phyloP scores from a whole-genome alignment of 2,797 vertebrate genomes.

The Sebastes vulpes region DNA sequence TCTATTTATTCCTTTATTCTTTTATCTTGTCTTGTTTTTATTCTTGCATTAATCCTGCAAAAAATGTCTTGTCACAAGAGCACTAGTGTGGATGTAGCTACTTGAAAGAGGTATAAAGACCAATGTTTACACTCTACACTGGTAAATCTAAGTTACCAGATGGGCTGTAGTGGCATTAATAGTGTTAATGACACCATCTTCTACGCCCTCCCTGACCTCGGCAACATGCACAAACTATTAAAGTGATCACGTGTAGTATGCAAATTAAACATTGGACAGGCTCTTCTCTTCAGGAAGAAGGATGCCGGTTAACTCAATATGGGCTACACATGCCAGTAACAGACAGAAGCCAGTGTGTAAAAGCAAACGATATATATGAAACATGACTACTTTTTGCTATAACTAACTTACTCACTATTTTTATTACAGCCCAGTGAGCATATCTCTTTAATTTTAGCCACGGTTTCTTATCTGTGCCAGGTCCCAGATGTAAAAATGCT shows the following conservation, averaged over 20 bases:
- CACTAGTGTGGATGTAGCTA: not conserved
- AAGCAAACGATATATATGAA: not conserved
- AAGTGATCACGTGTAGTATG: conserved; percentile 33
- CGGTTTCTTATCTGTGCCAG: not conserved
- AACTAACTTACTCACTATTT: not conserved
- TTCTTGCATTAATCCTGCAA: not conserved
- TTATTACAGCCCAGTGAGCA: not conserved
- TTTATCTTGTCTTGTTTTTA: too few species aligned
- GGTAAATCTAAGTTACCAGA: conserved; percentile 3
- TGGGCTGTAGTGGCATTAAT: conserved; percentile 4
- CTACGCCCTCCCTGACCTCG: not conserved
- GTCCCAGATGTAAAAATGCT: too few species aligned
- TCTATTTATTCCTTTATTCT: too few species aligned
- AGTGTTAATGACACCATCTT: conserved; percentile 42
- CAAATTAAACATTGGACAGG: conserved; percentile 36
- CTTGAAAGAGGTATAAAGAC: not conserved
- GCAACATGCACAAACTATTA: conserved; percentile 24
- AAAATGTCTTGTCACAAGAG: not conserved
- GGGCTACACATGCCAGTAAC: not conserved
- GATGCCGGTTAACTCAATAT: not conserved
- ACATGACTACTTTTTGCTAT: not conserved
- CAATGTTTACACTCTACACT: not conserved
- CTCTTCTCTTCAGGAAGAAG: conserved; percentile 35
- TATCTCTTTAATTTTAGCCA: not conserved
- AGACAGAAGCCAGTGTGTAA: not conserved